Conservation (phyloP, 2,888 invertebrate genomes). For the Cacoxenus indagator region DNA sequence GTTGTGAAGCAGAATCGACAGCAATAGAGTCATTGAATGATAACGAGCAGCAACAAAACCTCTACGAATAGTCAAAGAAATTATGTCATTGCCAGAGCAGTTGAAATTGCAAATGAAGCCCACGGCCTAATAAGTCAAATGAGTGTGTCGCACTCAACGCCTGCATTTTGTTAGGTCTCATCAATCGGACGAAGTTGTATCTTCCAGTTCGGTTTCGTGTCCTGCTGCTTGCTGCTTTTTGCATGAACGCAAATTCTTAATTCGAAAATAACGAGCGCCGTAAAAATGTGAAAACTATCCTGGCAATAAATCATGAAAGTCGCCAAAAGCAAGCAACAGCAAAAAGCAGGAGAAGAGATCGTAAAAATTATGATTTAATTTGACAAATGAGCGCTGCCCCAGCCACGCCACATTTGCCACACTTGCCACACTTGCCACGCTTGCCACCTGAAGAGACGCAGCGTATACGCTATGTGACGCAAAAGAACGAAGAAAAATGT, state of each 20-base stretch:
- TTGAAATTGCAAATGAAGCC: background rate
- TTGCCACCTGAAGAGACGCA: background rate
- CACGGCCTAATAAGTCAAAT: background rate
- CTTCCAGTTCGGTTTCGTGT: too few relatives aligned
- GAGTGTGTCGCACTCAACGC: conserved; percentile 9
- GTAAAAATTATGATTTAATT: conserved; percentile 5
- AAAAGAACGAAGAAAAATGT: background rate
- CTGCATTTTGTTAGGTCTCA: background rate
- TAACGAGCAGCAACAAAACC: too few relatives aligned
- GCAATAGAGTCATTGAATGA: too few relatives aligned
- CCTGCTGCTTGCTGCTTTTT: background rate
- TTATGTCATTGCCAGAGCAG: background rate
- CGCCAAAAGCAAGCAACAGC: background rate
- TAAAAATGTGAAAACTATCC: conserved; percentile 15
- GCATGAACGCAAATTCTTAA: conserved; percentile 7
- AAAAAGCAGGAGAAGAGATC: background rate
- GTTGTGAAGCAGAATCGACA: too few relatives aligned
- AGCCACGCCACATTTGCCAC: background rate
- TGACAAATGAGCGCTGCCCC: background rate
- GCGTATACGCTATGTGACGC: conserved; percentile 1
- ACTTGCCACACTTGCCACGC: background rate
- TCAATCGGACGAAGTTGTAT: too few relatives aligned
- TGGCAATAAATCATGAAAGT: conserved; percentile 8
- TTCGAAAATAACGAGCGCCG: conserved; percentile 1
- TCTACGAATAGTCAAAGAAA: too few relatives aligned